These are phyloP conservation scores for Brachyptera putata DNA, from an alignment of 2,888 invertebrate genomes.

Conservation along the genomic window DNA sequence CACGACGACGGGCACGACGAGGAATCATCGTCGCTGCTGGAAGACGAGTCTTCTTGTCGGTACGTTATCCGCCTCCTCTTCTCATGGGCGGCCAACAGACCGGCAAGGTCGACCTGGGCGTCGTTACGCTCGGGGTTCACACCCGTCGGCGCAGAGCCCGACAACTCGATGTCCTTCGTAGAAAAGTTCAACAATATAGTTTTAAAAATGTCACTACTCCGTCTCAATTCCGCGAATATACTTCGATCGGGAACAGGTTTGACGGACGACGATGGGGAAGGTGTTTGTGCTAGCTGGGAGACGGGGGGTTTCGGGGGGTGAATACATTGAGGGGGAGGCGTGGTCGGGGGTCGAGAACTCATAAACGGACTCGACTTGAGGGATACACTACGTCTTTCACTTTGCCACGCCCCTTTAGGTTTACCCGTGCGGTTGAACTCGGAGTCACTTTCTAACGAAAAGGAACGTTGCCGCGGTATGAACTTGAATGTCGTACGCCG, in stretches of 20 bases:
- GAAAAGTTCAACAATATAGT: constrained; percentile 44
- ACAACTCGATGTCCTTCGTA: constrained; percentile 38
- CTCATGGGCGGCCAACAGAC: constrained; percentile 40
- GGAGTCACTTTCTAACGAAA: constrained; percentile 42
- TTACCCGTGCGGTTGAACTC: constrained; percentile 36
- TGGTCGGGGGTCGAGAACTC: constrained; percentile 34
- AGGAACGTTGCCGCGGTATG: constrained; percentile 40
- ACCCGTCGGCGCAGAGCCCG: background rate
- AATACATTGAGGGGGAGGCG: constrained; percentile 29
- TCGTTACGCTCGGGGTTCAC: background rate
- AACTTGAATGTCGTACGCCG: constrained; percentile 33
- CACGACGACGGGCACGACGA: constrained; percentile 30
- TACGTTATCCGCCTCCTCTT: constrained; percentile 37
- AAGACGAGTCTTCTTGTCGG: constrained; percentile 35
- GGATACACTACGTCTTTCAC: constrained; percentile 41
- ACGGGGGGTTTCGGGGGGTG: constrained; percentile 36
- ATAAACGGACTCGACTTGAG: constrained; percentile 42
- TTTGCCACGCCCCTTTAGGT: constrained; percentile 37
- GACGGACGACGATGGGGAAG: constrained; percentile 30
- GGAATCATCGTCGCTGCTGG: constrained; percentile 31
- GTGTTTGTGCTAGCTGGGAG: constrained; percentile 34
- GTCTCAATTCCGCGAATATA: constrained; percentile 43
- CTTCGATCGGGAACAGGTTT: constrained; percentile 38
- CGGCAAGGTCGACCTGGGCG: constrained; percentile 34
- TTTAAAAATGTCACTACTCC: constrained; percentile 45